phyloP scores from a whole-genome alignment of 2,888 invertebrate species.

The Drosophila algonquin region DNA sequence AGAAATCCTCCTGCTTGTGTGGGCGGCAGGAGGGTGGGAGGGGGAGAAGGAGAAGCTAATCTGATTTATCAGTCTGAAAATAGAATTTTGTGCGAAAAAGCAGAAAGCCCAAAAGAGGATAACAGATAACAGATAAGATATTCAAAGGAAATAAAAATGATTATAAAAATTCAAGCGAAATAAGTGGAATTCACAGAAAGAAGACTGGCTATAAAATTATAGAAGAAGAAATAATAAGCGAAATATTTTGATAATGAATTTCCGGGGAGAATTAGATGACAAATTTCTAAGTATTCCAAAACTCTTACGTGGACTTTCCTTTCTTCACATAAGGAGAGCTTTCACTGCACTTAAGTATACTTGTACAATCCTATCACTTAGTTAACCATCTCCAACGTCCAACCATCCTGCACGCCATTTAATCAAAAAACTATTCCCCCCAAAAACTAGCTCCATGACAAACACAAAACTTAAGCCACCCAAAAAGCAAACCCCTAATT shows the following conservation, averaged over 20 bases:
- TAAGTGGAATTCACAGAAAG: neutral
- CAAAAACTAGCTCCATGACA: neutral
- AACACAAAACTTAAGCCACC: neutral
- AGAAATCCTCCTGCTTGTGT: conserved; percentile 1
- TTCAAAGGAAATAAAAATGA: conserved; percentile 7
- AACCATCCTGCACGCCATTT: neutral
- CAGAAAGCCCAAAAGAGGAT: conserved; percentile 24
- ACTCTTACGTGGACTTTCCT: too few relatives aligned
- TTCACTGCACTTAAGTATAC: too few relatives aligned
- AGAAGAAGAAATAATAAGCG: too few relatives aligned
- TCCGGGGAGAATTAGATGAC: too few relatives aligned
- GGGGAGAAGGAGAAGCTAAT: conserved; percentile 25
- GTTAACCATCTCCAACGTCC: neutral
- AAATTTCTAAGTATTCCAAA: too few relatives aligned
- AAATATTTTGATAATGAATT: too few relatives aligned
- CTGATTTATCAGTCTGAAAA: conserved; percentile 44
- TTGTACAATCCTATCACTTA: neutral
- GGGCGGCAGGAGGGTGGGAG: neutral
- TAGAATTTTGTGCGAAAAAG: conserved; percentile 31
- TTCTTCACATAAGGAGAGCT: too few relatives aligned
- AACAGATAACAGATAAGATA: conserved; percentile 9
- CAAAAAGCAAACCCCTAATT: neutral
- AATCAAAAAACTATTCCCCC: neutral
- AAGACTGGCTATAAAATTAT: too few relatives aligned
- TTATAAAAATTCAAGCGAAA: conserved; percentile 2